Percentiles rank a stretch among this genome's conserved stretches.
These are phyloP conservation scores for Salticus scenicus DNA, from an alignment of 2,888 invertebrate species.

Conservation along the genomic window DNA sequence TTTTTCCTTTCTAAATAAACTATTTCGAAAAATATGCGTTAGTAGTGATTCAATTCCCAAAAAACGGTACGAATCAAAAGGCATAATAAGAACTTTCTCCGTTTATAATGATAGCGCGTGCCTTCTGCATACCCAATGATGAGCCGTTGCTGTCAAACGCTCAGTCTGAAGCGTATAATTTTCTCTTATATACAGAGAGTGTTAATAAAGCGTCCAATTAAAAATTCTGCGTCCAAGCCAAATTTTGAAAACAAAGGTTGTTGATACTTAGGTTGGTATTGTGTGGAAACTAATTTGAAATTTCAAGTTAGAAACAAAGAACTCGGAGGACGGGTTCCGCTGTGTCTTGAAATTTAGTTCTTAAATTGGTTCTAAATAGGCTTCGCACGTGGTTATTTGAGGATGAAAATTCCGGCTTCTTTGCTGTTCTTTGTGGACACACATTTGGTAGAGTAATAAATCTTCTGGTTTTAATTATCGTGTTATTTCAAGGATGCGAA, in stretches of 20 bases:
- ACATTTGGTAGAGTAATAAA: too few species aligned
- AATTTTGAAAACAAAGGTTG: neutral
- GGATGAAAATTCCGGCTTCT: too few species aligned
- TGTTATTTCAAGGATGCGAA: too few species aligned
- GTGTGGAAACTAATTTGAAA: neutral
- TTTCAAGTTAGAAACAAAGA: neutral
- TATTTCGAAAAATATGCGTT: too few species aligned
- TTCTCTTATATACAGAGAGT: neutral
- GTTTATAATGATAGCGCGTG: neutral
- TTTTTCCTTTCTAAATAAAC: too few species aligned
- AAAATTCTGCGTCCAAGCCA: neutral
- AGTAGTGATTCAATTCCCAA: too few species aligned
- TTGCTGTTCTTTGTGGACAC: too few species aligned
- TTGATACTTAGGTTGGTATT: neutral
- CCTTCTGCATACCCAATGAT: neutral
- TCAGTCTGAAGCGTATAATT: neutral
- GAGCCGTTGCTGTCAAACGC: neutral
- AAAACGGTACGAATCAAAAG: neutral
- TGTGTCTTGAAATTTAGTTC: neutral
- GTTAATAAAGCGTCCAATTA: neutral
- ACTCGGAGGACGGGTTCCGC: neutral
- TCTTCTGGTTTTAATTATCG: too few species aligned
- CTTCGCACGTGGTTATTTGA: neutral
- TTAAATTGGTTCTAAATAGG: neutral
- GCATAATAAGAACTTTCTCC: neutral